Evolutionary conservation across 2,888 invertebrate genomes (phyloP).

Genomic region (Andrena minutula): DNA sequence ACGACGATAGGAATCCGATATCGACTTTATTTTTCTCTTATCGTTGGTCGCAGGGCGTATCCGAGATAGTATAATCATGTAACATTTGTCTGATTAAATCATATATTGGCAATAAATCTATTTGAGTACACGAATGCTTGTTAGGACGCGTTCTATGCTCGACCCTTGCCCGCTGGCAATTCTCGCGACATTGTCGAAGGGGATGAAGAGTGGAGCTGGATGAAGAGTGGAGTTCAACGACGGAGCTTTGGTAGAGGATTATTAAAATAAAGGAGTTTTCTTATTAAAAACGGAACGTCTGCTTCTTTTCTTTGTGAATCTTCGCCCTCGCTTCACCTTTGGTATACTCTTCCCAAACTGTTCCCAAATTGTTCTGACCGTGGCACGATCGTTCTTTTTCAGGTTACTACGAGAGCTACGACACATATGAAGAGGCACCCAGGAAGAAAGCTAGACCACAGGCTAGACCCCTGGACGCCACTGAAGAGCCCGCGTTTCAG

Average conservation of each 20-base stretch:
- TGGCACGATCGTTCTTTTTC: conserved; percentile 53
- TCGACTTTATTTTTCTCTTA: conserved; percentile 8
- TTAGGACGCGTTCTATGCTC: background rate
- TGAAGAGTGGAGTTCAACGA: background rate
- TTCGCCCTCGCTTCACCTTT: background rate
- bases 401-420: conserved; percentile 36
- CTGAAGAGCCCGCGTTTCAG: conserved; percentile 7
- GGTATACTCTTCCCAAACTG: background rate
- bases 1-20: background rate
- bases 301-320: background rate
- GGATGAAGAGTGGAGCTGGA: background rate
- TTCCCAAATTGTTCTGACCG: conserved; percentile 36
- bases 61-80: conserved; percentile 1
- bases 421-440: background rate
- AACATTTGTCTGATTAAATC: background rate
- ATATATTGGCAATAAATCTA: conserved; percentile 6
- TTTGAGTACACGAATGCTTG: background rate
- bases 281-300: background rate
- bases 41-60: background rate
- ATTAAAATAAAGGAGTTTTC: background rate
- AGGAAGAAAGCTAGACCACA: conserved; percentile 7
- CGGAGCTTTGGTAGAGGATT: background rate
- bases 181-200: too few relatives aligned
- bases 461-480: background rate
- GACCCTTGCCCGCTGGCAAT: too few relatives aligned